Percentiles rank a stretch among this genome's conserved stretches.
Evolutionary conservation across 2,797 vertebrate species (phyloP).

Genomic region (Microctenopoma lineatum): DNA sequence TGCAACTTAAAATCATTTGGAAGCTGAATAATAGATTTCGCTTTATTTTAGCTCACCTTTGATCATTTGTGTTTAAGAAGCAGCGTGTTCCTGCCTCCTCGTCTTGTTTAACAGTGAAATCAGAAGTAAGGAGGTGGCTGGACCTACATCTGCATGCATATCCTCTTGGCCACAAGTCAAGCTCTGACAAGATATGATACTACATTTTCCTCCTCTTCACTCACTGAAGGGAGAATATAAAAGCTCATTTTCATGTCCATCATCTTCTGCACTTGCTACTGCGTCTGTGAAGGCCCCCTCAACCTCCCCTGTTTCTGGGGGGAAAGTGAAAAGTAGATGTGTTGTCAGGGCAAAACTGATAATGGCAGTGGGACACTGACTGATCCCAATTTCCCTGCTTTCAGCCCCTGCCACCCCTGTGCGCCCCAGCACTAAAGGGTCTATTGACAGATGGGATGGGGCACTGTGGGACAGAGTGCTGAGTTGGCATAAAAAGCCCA

Average conservation of each 20-base stretch:
- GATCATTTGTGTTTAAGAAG: slow-evolving; percentile 16
- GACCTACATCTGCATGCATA: slow-evolving; percentile 51
- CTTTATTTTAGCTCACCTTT: slow-evolving; percentile 1
- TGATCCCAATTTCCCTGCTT: slow-evolving; percentile 83
- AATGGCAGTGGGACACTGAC: slow-evolving; percentile 77
- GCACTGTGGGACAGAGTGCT: slow-evolving; percentile 74
- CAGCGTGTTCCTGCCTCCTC: slow-evolving; percentile 19
- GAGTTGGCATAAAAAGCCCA: slow-evolving; percentile 76
- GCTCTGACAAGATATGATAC: slow-evolving; percentile 78
- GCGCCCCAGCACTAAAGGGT: slow-evolving; percentile 75
- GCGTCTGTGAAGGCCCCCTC: slow-evolving; percentile 61
- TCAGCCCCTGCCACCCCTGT: slow-evolving; percentile 75
- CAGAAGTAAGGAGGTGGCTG: slow-evolving; percentile 44
- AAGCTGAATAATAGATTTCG: neutral
- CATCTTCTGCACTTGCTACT: slow-evolving; percentile 73
- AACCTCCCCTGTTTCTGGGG: slow-evolving; percentile 64
- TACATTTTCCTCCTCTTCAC: slow-evolving; percentile 68
- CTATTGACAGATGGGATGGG: slow-evolving; percentile 81
- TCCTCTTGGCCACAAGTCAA: slow-evolving; percentile 56
- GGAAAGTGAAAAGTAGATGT: slow-evolving; percentile 82
- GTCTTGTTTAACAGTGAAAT: slow-evolving; percentile 40
- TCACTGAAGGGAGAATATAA: slow-evolving; percentile 57
- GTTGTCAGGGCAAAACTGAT: slow-evolving; percentile 84
- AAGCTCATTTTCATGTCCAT: slow-evolving; percentile 82
- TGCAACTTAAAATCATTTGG: slow-evolving; percentile 8